A percentile compares a stretch with the other conserved stretches of the same genome.
These are phyloP conservation scores for Discoglossus pictus DNA, from an alignment of 2,797 vertebrate genomes.

Conservation along the genomic window DNA sequence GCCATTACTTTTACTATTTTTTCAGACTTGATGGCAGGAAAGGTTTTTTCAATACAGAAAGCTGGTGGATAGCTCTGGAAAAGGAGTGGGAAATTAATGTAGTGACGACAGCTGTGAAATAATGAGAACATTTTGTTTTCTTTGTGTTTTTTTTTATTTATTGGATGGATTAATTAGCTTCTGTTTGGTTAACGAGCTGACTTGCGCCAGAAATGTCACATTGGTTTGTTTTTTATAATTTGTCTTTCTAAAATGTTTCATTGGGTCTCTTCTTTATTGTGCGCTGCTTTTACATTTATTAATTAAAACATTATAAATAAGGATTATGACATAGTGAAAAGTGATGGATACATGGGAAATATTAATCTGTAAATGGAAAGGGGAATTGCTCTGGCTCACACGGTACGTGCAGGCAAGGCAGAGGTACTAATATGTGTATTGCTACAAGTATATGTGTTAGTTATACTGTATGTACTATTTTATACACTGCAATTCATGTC, in stretches of 20 bases:
- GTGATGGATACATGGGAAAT: conserved; percentile 47
- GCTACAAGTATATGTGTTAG: conserved; percentile 6
- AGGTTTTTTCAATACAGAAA: conserved; percentile 34
- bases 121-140: conserved; percentile 53
- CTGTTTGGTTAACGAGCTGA: conserved; percentile 49
- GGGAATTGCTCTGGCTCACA: conserved; percentile 9
- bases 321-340: conserved; percentile 44
- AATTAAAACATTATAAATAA: conserved; percentile 47
- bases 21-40: conserved; percentile 43
- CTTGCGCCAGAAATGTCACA: conserved; percentile 50
- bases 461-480: conserved; percentile 4
- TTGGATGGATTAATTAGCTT: conserved; percentile 50
- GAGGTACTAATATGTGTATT: conserved; percentile 9
- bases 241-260: conserved; percentile 44
- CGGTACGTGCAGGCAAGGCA: conserved; percentile 23
- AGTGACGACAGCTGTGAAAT: conserved; percentile 49
- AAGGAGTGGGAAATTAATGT: conserved; percentile 46
- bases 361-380: conserved; percentile 43
- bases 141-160: conserved; percentile 49
- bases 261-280: conserved; percentile 37
- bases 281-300: conserved; percentile 35
- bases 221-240: conserved; percentile 50
- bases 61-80: conserved; percentile 44
- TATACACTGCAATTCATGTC: conserved; percentile 1
- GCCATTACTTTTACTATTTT: conserved; percentile 40